These are phyloP conservation scores for Oryzias curvinotus DNA, from an alignment of 2,113 vertebrate genomes.

Conservation along the genomic window DNA sequence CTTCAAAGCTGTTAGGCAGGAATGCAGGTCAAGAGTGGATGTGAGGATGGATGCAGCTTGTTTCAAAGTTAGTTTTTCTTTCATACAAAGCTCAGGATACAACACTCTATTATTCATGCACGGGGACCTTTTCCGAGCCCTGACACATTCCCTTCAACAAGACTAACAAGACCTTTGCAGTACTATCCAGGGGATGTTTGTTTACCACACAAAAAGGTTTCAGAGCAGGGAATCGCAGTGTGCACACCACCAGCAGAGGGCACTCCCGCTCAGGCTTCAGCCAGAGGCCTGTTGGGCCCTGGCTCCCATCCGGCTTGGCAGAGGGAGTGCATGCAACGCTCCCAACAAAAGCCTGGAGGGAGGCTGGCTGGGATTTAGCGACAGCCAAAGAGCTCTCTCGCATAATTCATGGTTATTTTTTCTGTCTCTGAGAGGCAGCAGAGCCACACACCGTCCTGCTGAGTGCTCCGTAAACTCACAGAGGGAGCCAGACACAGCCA, in stretches of 20 bases:
- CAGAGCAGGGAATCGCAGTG: constrained; percentile 14
- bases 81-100: constrained; percentile 28
- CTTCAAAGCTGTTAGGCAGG: constrained; percentile 26
- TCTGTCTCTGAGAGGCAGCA: too few relatives aligned
- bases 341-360: constrained; percentile 3
- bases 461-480: too few relatives aligned
- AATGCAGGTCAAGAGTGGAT: constrained; percentile 13
- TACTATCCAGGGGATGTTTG: constrained; percentile 46
- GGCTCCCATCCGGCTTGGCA: neutral
- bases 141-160: constrained; percentile 36
- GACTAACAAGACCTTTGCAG: constrained; percentile 48
- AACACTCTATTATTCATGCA: constrained; percentile 60
- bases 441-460: too few relatives aligned
- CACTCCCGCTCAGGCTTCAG: constrained; percentile 10
- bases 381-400: neutral
- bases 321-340: neutral
- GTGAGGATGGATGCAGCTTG: constrained; percentile 19
- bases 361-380: constrained; percentile 3
- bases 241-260: constrained; percentile 36
- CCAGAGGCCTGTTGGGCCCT: neutral
- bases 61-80: constrained; percentile 14
- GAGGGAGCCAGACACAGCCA: too few relatives aligned
- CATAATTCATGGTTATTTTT: neutral
- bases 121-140: constrained; percentile 28
- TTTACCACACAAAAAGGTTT: too few relatives aligned